These are phyloP conservation scores for Heliconius hewitsoni DNA, from an alignment of 1,140 invertebrate species.

Conservation along the genomic window DNA sequence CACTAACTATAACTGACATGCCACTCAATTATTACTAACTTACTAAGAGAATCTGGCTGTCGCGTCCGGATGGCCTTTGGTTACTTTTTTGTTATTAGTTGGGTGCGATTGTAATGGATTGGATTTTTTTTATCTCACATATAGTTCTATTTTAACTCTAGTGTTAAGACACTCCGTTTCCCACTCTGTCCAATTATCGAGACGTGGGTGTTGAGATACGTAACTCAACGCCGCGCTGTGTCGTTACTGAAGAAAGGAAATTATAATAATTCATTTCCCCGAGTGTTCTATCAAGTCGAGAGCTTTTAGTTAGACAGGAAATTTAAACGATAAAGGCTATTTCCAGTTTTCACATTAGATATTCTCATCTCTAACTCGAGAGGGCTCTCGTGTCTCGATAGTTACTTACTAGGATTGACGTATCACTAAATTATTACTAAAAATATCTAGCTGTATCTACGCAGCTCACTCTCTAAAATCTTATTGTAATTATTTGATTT, in stretches of 20 bases:
- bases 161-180: no score
- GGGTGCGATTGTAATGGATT: no score
- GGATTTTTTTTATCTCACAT: no score
- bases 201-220: no score
- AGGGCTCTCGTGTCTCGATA: slow-evolving; percentile 15
- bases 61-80: neutral
- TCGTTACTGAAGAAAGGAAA: no score
- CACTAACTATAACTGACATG: slow-evolving; percentile 20
- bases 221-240: no score
- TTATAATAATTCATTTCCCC: no score
- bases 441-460: neutral
- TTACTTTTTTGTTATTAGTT: neutral
- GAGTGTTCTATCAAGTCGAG: neutral
- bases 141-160: no score
- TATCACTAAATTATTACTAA: no score
- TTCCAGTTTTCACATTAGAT: slow-evolving; percentile 4
- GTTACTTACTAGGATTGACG: slow-evolving; percentile 17
- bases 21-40: slow-evolving; percentile 15
- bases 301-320: neutral
- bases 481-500: no score
- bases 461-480: neutral
- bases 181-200: no score
- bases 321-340: neutral
- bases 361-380: neutral
- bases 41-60: neutral